These are phyloP conservation scores for Eira barbara DNA, from an alignment of 2,113 vertebrate genomes.

Conservation along the genomic window DNA sequence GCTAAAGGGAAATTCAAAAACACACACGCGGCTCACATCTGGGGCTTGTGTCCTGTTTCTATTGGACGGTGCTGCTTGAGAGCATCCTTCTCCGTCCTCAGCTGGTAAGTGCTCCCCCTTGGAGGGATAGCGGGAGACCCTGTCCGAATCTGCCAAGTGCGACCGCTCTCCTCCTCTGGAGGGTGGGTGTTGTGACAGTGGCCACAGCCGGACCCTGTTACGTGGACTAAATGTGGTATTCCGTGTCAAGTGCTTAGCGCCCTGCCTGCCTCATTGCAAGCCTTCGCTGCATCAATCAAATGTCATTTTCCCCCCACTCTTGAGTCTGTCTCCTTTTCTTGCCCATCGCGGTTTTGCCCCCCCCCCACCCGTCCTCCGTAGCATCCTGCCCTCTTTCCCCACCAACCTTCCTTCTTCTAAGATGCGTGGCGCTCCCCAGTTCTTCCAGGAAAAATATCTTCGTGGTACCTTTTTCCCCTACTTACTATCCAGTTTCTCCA, in stretches of 20 bases:
- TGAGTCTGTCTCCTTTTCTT: not conserved
- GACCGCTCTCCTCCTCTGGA: not conserved
- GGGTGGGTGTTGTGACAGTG: not conserved
- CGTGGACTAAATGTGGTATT: not conserved
- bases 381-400: too few species aligned
- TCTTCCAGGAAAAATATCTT: not conserved
- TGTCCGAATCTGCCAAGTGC: rapidly evolving
- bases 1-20: not conserved
- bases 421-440: not conserved
- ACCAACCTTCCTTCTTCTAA: not conserved
- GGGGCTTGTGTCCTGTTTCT: not conserved
- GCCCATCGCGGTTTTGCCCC: not conserved
- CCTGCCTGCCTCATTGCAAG: too few species aligned
- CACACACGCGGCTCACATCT: not conserved
- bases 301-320: too few species aligned
- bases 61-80: rapidly evolving
- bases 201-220: rapidly evolving
- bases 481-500: not conserved
- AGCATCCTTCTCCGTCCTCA: rapidly evolving
- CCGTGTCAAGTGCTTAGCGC: rapidly evolving
- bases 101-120: not conserved
- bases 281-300: not conserved
- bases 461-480: too few species aligned
- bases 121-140: rapidly evolving
- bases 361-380: not conserved